Evolutionary conservation across 2,888 invertebrate genomes (phyloP).

Genomic region (Platycnemis pennipes): DNA sequence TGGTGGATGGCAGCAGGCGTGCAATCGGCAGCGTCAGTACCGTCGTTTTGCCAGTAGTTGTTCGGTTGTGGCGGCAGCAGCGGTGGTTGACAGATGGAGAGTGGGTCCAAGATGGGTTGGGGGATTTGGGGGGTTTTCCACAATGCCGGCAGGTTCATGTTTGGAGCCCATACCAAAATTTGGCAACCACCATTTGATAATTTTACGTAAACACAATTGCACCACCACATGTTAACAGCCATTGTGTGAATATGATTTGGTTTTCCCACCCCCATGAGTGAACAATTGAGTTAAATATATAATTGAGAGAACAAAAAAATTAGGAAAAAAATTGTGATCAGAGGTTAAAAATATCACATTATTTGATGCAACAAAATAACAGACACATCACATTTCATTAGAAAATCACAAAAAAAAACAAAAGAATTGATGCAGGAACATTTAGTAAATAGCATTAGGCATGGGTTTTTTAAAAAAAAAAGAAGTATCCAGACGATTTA

Average conservation of each 20-base stretch:
- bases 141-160: slow-evolving; percentile 62
- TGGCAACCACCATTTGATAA: slow-evolving; percentile 58
- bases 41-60: slow-evolving; percentile 67
- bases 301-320: slow-evolving; percentile 47
- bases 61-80: slow-evolving; percentile 64
- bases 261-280: slow-evolving; percentile 48
- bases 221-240: slow-evolving; percentile 66
- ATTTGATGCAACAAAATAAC: slow-evolving; percentile 52
- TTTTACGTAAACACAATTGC: slow-evolving; percentile 60
- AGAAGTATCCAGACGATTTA: slow-evolving; percentile 4
- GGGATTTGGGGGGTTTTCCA: slow-evolving; percentile 45
- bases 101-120: slow-evolving; percentile 25
- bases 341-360: slow-evolving; percentile 62
- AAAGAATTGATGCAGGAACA: slow-evolving; percentile 62
- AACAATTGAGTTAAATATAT: slow-evolving; percentile 53
- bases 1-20: slow-evolving; percentile 68
- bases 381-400: slow-evolving; percentile 65
- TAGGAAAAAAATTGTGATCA: slow-evolving; percentile 35
- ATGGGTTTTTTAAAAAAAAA: not conserved
- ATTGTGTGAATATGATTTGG: slow-evolving; percentile 35
- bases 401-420: slow-evolving; percentile 56
- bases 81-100: slow-evolving; percentile 46
- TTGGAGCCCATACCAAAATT: slow-evolving; percentile 62
- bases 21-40: slow-evolving; percentile 67
- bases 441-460: slow-evolving; percentile 40